Conservation (phyloP, 1,140 invertebrate species). For the Dendrolimus punctatus region DNA sequence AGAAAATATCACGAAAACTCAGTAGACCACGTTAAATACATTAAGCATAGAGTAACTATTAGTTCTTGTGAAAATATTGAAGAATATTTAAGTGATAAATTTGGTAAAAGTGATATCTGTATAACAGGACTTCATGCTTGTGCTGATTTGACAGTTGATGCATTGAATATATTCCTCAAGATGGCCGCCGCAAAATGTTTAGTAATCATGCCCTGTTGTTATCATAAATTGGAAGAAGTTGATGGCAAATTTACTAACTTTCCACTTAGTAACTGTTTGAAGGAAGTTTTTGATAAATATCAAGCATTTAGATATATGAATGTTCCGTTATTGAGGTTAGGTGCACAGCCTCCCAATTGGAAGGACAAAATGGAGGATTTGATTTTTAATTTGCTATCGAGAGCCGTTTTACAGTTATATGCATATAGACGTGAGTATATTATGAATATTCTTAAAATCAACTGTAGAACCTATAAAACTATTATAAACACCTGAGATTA, state of each 20-base stretch:
- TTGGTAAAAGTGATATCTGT: constrained; percentile 35
- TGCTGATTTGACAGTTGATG: constrained; percentile 84
- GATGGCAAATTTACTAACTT: constrained; percentile 73
- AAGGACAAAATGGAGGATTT: constrained; percentile 64
- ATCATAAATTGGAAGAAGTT: constrained; percentile 78
- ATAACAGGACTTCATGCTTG: constrained; percentile 82
- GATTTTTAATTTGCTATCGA: constrained; percentile 73
- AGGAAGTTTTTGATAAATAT: constrained; percentile 36
- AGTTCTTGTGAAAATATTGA: constrained; percentile 67
- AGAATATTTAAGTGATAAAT: constrained; percentile 55
- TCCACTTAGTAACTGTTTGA: constrained; percentile 73
- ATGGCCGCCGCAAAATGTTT: constrained; percentile 74
- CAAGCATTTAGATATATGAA: constrained; percentile 63
- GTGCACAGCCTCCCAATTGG: constrained; percentile 72
- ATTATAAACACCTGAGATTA: too few relatives aligned
- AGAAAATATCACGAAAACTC: constrained; percentile 70
- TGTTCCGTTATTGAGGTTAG: constrained; percentile 78
- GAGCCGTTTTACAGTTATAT: constrained; percentile 75
- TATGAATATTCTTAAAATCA: neutral
- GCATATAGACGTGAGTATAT: constrained; percentile 68
- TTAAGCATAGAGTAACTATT: constrained; percentile 70
- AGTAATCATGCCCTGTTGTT: constrained; percentile 88
- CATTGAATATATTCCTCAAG: constrained; percentile 80
- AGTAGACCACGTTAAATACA: constrained; percentile 71
- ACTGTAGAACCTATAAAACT: neutral